Base-by-base conservation (phyloP, 1,140 invertebrate species). In the Sitodiplosis mosellana region DNA sequence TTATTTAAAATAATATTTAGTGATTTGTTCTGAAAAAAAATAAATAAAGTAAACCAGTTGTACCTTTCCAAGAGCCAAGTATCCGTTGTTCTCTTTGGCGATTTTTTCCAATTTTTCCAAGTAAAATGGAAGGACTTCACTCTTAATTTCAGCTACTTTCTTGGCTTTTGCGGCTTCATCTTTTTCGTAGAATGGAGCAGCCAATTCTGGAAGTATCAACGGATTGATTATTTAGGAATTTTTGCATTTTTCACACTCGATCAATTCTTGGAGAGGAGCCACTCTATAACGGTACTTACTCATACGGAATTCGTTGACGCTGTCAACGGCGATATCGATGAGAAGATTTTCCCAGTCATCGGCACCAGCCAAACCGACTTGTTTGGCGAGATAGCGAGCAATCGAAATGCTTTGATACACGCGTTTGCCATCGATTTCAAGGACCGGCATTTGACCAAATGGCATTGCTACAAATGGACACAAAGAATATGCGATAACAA, bases 401-500 rank as follows among this genome's bases (percentile, higher is more conserved):
- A 87, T 83, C 21, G 83, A 76, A 36, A 72, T 60, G 48, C 77
- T 78, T 61, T 87, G 82, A 56, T 73, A 68, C 11, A 80, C 62
- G 45, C 67, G 59, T 55, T 78, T 76, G 8, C 77, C 83, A 55
- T 86, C 78, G 12, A 81, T 64, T 59, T 82, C 78, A 48, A 88
- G 59, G 10, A 84, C 67, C 0, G 84, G 85, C 37, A 84, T 63
- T 61, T 83, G 76, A 11, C 81, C 81, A 63, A 80, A 83, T 15
- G 82, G 82, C 65, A 73, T 77, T 20, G 64, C 80, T 82, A 40
- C 17, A 40, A 15, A 10, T 40, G 14, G 6, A 15, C 3, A 40
- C 6, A 5, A 14, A 40, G 14, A 15, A 36, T 36, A 10, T 10
- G 8, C 37, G 14, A 18, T 15, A n/a, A 40, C 17, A 18, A 15